phyloP scores from a whole-genome alignment of 2,113 vertebrate genomes.

The Enhydra lutris region DNA sequence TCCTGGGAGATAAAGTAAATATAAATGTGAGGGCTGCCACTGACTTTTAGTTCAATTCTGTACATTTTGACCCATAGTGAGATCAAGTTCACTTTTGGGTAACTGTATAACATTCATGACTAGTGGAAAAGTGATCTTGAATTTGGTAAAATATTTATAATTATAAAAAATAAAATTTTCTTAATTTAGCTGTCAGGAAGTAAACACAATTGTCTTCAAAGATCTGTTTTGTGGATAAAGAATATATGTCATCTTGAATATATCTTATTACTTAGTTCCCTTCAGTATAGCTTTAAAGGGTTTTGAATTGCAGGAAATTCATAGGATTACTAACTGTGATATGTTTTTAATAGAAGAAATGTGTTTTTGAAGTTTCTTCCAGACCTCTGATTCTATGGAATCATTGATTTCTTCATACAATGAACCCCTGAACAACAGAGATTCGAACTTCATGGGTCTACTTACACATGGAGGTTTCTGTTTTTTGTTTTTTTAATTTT shows the following conservation, averaged over 20 bases:
- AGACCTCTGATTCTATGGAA: not conserved
- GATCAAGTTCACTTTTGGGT: not conserved
- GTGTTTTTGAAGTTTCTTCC: not conserved
- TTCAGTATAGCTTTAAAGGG: not conserved
- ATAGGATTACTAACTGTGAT: not conserved
- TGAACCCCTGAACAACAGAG: not conserved
- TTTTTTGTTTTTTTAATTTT: not conserved
- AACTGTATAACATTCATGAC: not conserved
- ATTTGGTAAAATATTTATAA: not conserved
- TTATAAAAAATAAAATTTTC: not conserved
- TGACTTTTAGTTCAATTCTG: not conserved
- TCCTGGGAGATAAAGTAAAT: not conserved
- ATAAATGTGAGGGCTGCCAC: not conserved
- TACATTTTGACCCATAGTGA: not conserved
- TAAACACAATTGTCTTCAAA: not conserved
- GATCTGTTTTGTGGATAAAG: not conserved
- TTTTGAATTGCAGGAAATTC: not conserved
- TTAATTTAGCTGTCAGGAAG: not conserved
- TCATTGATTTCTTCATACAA: not conserved
- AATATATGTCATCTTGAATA: not conserved
- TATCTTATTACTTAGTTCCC: not conserved
- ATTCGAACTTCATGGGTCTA: not conserved
- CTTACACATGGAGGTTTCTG: not conserved
- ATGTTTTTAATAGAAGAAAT: slow-evolving; percentile 8
- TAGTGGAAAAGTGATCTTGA: not conserved